phyloP scores from a whole-genome alignment of 1,140 invertebrate species.

The Bombus turneri region DNA sequence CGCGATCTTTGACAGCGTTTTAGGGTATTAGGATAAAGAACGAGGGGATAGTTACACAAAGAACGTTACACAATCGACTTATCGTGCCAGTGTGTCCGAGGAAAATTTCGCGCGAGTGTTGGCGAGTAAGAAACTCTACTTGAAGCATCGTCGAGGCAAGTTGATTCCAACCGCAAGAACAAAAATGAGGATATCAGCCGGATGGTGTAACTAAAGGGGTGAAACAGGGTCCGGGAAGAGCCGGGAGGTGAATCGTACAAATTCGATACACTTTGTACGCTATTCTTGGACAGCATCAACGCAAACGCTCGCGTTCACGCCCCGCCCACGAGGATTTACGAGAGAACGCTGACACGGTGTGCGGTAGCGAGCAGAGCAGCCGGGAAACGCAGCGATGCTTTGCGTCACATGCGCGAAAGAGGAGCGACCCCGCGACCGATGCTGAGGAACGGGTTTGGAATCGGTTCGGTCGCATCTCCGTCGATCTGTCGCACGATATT shows the following conservation, averaged over 20 bases:
- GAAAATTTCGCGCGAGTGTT: background rate
- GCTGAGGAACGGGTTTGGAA: conserved; percentile 70
- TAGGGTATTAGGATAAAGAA: background rate
- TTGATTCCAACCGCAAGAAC: fast-evolving
- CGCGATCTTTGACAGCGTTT: background rate
- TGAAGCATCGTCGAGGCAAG: too few species aligned
- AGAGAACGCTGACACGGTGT: conserved; percentile 28
- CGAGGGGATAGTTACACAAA: too few species aligned
- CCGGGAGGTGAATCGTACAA: background rate
- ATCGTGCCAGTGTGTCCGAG: too few species aligned
- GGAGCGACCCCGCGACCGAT: conserved; percentile 25
- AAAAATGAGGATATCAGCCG: background rate
- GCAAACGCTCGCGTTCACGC: conserved; percentile 51
- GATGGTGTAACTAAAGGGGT: background rate
- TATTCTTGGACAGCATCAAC: conserved; percentile 60
- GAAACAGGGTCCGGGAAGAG: background rate
- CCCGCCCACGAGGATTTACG: conserved; percentile 69
- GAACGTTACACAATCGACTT: too few species aligned
- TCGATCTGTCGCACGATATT: background rate
- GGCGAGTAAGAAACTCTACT: background rate
- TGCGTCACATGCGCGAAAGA: conserved; percentile 60
- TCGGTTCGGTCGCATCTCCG: conserved; percentile 36
- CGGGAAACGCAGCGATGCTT: conserved; percentile 49
- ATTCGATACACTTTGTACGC: conserved; percentile 42
- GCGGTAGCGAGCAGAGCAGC: conserved; percentile 44